These are phyloP conservation scores for Dolichoris vasculosae DNA, from an alignment of 1,140 invertebrate species.

Conservation along the genomic window DNA sequence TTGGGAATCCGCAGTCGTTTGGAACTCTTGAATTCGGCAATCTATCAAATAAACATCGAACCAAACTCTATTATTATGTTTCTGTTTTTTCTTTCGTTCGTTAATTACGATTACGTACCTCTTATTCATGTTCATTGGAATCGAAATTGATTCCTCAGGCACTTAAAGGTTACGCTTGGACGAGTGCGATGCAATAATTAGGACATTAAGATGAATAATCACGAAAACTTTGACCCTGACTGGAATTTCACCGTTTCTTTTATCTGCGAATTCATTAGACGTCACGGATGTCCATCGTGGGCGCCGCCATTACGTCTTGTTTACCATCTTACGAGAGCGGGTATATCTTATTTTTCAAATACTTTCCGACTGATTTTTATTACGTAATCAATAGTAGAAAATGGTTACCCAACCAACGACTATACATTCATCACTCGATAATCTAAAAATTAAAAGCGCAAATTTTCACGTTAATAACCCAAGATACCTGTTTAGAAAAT, in stretches of 20 bases:
- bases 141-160: constrained; percentile 21
- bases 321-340: constrained; percentile 33
- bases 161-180: constrained; percentile 25
- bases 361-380: not conserved
- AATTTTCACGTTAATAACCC: not conserved
- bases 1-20: constrained; percentile 32
- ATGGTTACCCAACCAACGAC: not conserved
- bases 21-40: constrained; percentile 30
- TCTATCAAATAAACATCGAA: not conserved
- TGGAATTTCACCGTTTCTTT: constrained; percentile 34
- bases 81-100: not conserved
- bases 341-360: constrained; percentile 5
- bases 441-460: not conserved
- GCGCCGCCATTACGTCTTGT: constrained; percentile 48
- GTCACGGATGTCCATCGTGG: constrained; percentile 47
- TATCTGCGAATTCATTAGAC: constrained; percentile 38
- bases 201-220: constrained; percentile 29
- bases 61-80: not conserved
- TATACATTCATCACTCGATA: not conserved
- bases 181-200: constrained; percentile 20
- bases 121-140: constrained; percentile 48
- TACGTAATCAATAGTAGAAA: not conserved
- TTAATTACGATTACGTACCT: constrained; percentile 28
- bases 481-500: not conserved
- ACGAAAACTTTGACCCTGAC: constrained; percentile 29